Conservation (phyloP, 2,888 invertebrate species). For the Agrotis puta region DNA sequence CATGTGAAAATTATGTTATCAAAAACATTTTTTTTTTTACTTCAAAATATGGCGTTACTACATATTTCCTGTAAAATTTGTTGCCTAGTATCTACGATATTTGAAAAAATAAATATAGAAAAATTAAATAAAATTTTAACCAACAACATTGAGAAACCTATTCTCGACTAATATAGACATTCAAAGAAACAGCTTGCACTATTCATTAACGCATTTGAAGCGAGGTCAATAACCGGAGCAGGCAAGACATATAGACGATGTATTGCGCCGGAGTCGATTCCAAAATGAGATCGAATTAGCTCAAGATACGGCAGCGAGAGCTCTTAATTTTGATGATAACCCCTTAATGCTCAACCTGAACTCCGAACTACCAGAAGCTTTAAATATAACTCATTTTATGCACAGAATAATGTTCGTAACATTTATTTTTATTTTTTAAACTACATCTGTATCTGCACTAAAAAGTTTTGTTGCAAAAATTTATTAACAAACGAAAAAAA, state of each 20-base stretch:
- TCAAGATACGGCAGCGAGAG: slow-evolving; percentile 80
- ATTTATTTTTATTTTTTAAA: slow-evolving; percentile 29
- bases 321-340: slow-evolving; percentile 87
- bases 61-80: too few species aligned
- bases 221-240: slow-evolving; percentile 85
- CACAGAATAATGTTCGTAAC: slow-evolving; percentile 49
- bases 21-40: too few species aligned
- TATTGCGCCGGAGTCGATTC: slow-evolving; percentile 75
- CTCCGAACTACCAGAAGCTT: slow-evolving; percentile 77
- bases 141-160: background rate
- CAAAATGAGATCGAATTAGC: slow-evolving; percentile 85
- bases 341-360: slow-evolving; percentile 82
- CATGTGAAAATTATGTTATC: too few species aligned
- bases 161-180: slow-evolving; percentile 76
- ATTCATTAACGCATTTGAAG: slow-evolving; percentile 83
- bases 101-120: background rate
- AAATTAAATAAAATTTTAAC: background rate
- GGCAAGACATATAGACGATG: slow-evolving; percentile 67
- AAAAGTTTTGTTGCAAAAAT: slow-evolving; percentile 58
- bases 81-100: too few species aligned
- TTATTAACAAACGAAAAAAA: slow-evolving; percentile 66
- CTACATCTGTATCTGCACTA: slow-evolving; percentile 21
- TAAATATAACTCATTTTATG: slow-evolving; percentile 63
- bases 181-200: slow-evolving; percentile 81
- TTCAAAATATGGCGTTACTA: too few species aligned